Evolutionary conservation across 2,888 invertebrate genomes (phyloP).

Genomic region (Arctia plantaginis): DNA sequence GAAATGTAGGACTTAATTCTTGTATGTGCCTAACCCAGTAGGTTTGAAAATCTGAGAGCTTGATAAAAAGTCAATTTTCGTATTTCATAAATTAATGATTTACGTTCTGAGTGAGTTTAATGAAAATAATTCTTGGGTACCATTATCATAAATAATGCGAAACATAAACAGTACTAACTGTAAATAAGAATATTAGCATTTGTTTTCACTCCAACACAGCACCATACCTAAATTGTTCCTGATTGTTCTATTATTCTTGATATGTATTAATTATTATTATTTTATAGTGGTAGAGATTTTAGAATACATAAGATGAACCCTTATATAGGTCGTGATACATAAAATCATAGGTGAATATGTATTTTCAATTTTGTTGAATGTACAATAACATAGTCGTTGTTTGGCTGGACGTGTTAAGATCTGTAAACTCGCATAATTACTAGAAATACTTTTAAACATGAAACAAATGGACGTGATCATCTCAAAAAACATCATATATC

Average conservation of each 20-base stretch:
- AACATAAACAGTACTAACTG: background rate
- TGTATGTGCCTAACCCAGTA: background rate
- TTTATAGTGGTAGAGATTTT: too few relatives aligned
- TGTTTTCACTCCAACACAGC: background rate
- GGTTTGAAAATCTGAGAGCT: background rate
- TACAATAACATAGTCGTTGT: slow-evolving; percentile 26
- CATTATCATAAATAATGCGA: too few relatives aligned
- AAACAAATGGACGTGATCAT: slow-evolving; percentile 45
- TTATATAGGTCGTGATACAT: background rate
- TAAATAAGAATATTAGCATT: background rate
- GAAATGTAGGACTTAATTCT: background rate
- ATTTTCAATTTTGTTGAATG: slow-evolving; percentile 3
- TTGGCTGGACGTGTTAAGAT: slow-evolving; percentile 27
- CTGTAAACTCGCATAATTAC: slow-evolving; percentile 33
- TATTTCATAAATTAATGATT: background rate
- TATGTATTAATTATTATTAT: too few relatives aligned
- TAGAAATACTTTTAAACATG: slow-evolving; percentile 37
- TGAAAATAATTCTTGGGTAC: too few relatives aligned
- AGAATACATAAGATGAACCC: too few relatives aligned
- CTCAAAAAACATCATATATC: slow-evolving; percentile 63
- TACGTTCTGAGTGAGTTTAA: too few relatives aligned
- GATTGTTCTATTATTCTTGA: background rate
- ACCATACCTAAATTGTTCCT: background rate
- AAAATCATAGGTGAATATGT: background rate
- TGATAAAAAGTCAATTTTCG: background rate